Conservation (phyloP, 2,113 vertebrate genomes). For the Tychaedon coryphoeus region DNA sequence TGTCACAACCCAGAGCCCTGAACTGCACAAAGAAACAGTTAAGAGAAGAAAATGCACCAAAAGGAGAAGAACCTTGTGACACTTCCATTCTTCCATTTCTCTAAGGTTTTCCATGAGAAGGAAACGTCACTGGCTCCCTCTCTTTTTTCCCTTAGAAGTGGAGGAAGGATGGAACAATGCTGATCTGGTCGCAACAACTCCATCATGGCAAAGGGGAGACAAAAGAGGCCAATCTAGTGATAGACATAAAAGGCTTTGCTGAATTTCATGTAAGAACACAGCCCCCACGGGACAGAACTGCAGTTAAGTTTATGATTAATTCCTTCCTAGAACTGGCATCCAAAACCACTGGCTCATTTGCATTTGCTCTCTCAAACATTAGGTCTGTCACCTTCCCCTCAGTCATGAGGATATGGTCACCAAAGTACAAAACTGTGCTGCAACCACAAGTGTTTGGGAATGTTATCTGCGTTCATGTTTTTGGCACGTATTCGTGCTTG, state of each 20-base stretch:
- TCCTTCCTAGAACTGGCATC: not conserved
- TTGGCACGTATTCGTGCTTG: not conserved
- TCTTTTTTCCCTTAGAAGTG: not conserved
- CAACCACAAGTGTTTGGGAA: not conserved
- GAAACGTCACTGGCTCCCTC: not conserved
- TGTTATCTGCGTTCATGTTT: not conserved
- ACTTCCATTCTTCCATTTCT: not conserved
- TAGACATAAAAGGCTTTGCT: not conserved
- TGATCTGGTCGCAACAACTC: not conserved
- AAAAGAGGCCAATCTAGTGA: not conserved
- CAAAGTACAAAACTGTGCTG: not conserved
- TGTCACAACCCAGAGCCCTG: not conserved
- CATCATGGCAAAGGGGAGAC: not conserved
- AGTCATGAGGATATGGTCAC: not conserved
- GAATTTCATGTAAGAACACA: not conserved
- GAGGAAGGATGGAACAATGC: not conserved
- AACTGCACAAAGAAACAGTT: not conserved
- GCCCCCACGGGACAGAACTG: not conserved
- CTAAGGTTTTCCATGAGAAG: constrained; percentile 7
- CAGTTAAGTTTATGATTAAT: not conserved
- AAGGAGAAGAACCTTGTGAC: not conserved
- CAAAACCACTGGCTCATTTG: not conserved
- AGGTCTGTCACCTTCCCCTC: not conserved
- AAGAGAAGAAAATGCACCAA: not conserved
- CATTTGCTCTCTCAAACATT: not conserved